These are phyloP conservation scores for Neuroterus valhalla DNA, from an alignment of 1,140 invertebrate genomes.

Conservation along the genomic window DNA sequence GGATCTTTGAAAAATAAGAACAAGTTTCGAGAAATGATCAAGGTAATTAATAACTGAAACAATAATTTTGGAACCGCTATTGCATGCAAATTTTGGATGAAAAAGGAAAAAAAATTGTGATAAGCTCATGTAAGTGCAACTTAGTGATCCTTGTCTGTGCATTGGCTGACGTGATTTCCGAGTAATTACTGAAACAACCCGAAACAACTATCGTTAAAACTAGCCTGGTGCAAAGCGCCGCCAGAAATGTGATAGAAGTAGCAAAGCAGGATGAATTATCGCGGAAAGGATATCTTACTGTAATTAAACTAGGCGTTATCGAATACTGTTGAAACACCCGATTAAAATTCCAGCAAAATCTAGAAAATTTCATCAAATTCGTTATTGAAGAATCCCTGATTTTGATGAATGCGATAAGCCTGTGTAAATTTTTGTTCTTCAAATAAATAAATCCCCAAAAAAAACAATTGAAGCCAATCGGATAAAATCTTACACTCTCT, in stretches of 20 bases:
- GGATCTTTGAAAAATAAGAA: too few relatives aligned
- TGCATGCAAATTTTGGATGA: conserved; percentile 16
- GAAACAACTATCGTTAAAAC: conserved; percentile 71
- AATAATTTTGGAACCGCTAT: neutral
- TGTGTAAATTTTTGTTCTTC: too few relatives aligned
- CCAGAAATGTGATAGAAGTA: conserved; percentile 16
- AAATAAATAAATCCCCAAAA: too few relatives aligned
- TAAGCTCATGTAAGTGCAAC: conserved; percentile 49
- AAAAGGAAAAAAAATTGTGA: conserved; percentile 57
- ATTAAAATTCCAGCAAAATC: too few relatives aligned
- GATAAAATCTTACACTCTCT: too few relatives aligned
- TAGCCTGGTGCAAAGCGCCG: conserved; percentile 42
- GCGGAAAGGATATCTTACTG: neutral
- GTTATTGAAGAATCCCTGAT: too few relatives aligned
- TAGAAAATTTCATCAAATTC: too few relatives aligned
- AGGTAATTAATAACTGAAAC: too few relatives aligned
- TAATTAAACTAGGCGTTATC: neutral
- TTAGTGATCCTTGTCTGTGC: conserved; percentile 52
- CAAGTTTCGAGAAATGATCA: too few relatives aligned
- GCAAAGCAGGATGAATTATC: neutral
- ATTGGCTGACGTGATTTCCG: conserved; percentile 65
- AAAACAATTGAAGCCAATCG: too few relatives aligned
- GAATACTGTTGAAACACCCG: too few relatives aligned
- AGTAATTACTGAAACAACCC: conserved; percentile 70
- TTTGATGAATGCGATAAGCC: too few relatives aligned